Evolutionary conservation across 2,797 vertebrate genomes (phyloP), one percentile per base, ranked within the genome.

Genomic region (Masticophis lateralis): DNA sequence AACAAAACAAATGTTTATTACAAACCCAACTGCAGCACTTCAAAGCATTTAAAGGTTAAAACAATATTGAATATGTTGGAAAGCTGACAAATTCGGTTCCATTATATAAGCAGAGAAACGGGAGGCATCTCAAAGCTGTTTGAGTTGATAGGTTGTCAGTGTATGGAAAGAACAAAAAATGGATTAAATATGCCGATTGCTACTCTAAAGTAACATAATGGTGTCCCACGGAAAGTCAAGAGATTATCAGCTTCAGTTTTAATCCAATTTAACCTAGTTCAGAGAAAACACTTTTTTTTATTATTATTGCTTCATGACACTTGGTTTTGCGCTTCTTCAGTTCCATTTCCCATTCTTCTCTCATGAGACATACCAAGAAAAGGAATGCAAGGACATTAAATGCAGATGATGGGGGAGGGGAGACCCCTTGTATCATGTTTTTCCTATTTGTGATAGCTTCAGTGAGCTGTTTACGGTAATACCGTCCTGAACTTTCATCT

Each of bases 71-170:
- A 92, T 69, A 7, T 90, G 94, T 83, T 74, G 91, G 61, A 86
- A 83, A 37, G 92, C 53, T 91, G 90, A 92, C 91, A 94, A 94
- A 12, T 22, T 92, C 56, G 25, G 32, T 90, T 95, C 94, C 91
- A 37, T n/a, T 56, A 60, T 59, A 87, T 55, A 86, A 91, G 37
- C 53, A 4, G 22, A 92, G 63, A n/a, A 92, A 93, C 93, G 92
- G 93, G 93, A 66, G 92, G 57, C 13, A 53, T 37, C 61, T 88
- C 87, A 79, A 79, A 79, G 1, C 91, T 59, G 18, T 88, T 92
- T 51, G 79, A 92, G 56, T 69, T 91, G 66, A 89, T 93, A 92
- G 90, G 90, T 86, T 56, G 94, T 95, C 83, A 95, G 89, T 63
- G 91, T 55, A 28, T 3, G n/a, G 63, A 92, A 18, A 88, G 91